phyloP scores from a whole-genome alignment of 2,113 vertebrate genomes.

The Halcyon senegalensis region DNA sequence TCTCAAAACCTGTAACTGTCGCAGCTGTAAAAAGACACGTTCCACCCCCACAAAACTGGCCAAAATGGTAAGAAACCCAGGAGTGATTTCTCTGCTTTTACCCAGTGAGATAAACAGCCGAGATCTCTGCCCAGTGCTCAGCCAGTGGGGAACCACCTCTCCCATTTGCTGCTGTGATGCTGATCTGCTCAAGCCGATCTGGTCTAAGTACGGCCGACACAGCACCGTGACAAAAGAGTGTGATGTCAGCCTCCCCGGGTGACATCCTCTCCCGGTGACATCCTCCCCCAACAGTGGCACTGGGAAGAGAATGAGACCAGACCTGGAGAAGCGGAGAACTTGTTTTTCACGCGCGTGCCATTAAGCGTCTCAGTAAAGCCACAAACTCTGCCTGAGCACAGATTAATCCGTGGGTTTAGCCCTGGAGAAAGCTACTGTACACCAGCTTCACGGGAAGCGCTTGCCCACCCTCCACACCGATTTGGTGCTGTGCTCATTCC shows the following conservation, averaged over 20 bases:
- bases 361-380: neutral
- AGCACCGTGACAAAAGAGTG: neutral
- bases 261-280: too few species aligned
- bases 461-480: neutral
- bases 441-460: accelerated
- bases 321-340: neutral
- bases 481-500: neutral
- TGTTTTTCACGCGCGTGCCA: neutral
- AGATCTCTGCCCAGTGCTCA: neutral
- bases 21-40: neutral
- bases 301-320: neutral
- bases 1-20: neutral
- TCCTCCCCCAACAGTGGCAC: too few species aligned
- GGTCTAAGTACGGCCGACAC: neutral
- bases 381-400: neutral
- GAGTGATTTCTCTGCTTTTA: neutral
- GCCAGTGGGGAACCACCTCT: neutral
- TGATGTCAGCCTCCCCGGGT: too few species aligned
- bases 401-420: neutral
- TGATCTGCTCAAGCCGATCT: neutral
- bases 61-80: accelerated
- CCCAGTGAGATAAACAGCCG: accelerated
- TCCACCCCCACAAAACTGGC: neutral
- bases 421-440: neutral
- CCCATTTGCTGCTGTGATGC: neutral